Evolutionary conservation across 2,888 invertebrate species (phyloP).

Genomic region (Athrips mouffetella): DNA sequence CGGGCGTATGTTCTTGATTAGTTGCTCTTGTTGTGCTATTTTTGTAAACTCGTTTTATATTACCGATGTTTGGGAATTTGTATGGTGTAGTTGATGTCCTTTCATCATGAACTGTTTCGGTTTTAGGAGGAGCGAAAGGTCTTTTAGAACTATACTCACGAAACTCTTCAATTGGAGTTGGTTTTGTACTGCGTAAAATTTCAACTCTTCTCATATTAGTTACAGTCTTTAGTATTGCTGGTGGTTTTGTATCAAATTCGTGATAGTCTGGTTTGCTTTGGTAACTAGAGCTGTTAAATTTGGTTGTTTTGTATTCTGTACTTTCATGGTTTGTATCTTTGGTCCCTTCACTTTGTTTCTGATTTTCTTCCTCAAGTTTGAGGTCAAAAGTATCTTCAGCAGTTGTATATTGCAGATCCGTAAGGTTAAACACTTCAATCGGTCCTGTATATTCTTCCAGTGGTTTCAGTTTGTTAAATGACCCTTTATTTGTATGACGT

Average conservation of each 20-base stretch:
- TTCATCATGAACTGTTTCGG: background rate
- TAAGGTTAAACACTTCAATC: constrained; percentile 13
- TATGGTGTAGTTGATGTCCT: background rate
- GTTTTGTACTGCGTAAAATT: background rate
- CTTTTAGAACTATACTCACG: background rate
- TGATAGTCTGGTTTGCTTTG: background rate
- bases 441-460: background rate
- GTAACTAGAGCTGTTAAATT: background rate
- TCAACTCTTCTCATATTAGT: constrained; percentile 8
- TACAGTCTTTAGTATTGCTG: background rate
- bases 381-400: background rate
- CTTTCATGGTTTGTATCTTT: background rate
- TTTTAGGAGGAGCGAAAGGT: background rate
- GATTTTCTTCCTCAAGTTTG: background rate
- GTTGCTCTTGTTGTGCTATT: background rate
- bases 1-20: background rate
- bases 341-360: background rate
- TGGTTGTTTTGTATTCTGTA: background rate
- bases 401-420: constrained; percentile 12
- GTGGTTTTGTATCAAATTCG: background rate
- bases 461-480: constrained; percentile 10
- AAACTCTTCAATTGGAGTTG: background rate
- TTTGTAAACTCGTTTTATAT: constrained; percentile 14
- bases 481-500: constrained; percentile 6
- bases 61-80: constrained; percentile 9